These are phyloP conservation scores for Maccullochella peelii DNA, from an alignment of 2,113 vertebrate genomes.

Conservation along the genomic window DNA sequence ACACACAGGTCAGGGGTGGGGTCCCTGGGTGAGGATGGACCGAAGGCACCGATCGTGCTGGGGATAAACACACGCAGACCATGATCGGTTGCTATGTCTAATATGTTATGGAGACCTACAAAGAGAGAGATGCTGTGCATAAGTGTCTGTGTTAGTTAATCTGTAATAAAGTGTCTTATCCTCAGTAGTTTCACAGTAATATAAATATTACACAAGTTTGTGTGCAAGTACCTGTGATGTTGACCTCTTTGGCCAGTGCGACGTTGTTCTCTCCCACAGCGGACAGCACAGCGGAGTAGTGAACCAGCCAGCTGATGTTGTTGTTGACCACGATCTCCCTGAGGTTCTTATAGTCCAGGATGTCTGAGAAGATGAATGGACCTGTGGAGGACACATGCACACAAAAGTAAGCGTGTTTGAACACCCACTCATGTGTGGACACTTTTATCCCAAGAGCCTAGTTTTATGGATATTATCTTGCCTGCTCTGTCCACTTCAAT, in stretches of 20 bases:
- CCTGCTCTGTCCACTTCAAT: too few relatives aligned
- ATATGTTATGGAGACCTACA: constrained; percentile 90
- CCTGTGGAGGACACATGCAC: constrained; percentile 75
- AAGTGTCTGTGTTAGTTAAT: constrained; percentile 8
- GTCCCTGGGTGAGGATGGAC: constrained; percentile 90
- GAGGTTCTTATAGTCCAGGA: constrained; percentile 92
- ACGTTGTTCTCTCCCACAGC: constrained; percentile 90
- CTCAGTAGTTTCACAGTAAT: not conserved
- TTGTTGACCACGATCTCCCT: constrained; percentile 93
- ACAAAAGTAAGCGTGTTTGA: not conserved
- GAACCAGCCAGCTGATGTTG: constrained; percentile 92
- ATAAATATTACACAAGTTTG: not conserved
- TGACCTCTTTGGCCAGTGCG: constrained; percentile 89
- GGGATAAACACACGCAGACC: constrained; percentile 91
- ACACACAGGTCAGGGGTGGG: constrained; percentile 91
- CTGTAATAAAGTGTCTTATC: constrained; percentile 39
- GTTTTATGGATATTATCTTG: not conserved
- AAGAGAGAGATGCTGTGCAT: constrained; percentile 37
- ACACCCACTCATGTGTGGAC: not conserved
- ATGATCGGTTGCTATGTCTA: constrained; percentile 91
- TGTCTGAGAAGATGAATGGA: constrained; percentile 91
- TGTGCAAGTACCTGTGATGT: constrained; percentile 87
- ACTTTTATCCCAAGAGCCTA: not conserved
- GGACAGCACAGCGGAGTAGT: constrained; percentile 87
- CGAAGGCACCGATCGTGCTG: constrained; percentile 93